Evolutionary conservation across 2,113 vertebrate genomes (phyloP).

Genomic region (Ctenodactylus gundi): DNA sequence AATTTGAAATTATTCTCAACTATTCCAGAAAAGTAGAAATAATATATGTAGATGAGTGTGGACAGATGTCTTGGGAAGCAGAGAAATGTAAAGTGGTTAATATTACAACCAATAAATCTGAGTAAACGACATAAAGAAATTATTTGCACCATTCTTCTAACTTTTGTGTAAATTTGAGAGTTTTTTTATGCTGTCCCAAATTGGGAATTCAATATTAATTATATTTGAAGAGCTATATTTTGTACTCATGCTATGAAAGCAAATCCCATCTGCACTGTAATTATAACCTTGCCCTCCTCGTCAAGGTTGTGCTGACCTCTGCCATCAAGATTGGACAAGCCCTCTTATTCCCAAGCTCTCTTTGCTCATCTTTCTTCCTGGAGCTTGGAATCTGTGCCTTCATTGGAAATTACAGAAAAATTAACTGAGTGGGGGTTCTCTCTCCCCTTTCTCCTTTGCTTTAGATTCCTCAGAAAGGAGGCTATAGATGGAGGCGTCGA

Average conservation of each 20-base stretch:
- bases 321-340: not conserved
- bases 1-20: not conserved
- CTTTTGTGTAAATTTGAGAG: not conserved
- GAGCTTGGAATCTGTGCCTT: not conserved
- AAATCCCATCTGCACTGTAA: not conserved
- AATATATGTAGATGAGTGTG: not conserved
- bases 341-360: not conserved
- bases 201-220: not conserved
- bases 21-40: not conserved
- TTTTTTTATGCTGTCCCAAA: not conserved
- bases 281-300: not conserved
- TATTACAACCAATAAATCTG: not conserved
- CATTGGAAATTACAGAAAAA: not conserved
- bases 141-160: not conserved
- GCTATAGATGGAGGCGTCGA: too few relatives aligned
- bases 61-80: too few relatives aligned
- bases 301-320: not conserved
- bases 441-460: not conserved
- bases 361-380: not conserved
- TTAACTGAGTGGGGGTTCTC: not conserved
- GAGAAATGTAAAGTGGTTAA: not conserved
- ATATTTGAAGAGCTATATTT: not conserved
- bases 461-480: not conserved
- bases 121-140: not conserved
- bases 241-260: not conserved